A percentile compares a stretch with the other conserved stretches of the same genome.
Evolutionary conservation across 2,888 invertebrate species (phyloP).

Genomic region (Dynastes hyllus): DNA sequence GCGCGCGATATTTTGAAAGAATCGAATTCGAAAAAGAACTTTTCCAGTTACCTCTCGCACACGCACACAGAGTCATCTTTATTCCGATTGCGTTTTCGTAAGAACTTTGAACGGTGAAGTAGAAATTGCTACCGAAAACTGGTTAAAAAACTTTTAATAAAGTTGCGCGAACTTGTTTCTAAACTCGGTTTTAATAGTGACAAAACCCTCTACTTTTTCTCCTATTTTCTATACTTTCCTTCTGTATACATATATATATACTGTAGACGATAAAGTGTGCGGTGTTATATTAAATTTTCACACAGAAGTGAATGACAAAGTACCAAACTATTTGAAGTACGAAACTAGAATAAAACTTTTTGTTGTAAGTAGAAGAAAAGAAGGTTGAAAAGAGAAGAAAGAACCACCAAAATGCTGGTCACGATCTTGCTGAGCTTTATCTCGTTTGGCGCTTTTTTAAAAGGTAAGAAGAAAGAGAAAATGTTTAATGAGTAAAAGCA

Average conservation of each 20-base stretch:
- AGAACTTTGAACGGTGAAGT: neutral
- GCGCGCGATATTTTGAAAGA: neutral
- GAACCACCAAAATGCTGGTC: constrained; percentile 7
- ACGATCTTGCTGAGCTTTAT: constrained; percentile 28
- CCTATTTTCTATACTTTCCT: too few relatives aligned
- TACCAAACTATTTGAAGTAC: neutral
- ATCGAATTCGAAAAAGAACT: constrained; percentile 11
- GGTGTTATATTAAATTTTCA: neutral
- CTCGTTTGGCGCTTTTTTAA: constrained; percentile 25
- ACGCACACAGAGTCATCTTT: neutral
- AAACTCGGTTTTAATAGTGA: constrained; percentile 34
- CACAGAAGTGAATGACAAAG: constrained; percentile 8
- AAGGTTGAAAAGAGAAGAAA: neutral
- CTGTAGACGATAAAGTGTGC: constrained; percentile 8
- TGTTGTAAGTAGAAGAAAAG: neutral
- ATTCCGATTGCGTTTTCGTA: constrained; percentile 7
- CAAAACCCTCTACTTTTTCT: neutral
- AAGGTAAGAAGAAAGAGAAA: constrained; percentile 23
- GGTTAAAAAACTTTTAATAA: constrained; percentile 28
- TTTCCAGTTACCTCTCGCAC: constrained; percentile 17
- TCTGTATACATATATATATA: neutral
- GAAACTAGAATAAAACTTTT: neutral
- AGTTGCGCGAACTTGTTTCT: constrained; percentile 17
- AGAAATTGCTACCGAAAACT: neutral
- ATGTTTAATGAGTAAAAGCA: neutral